Evolutionary conservation across 2,113 vertebrate genomes (phyloP), one percentile per base, ranked within the genome.

Genomic region (Platichthys flesus): DNA sequence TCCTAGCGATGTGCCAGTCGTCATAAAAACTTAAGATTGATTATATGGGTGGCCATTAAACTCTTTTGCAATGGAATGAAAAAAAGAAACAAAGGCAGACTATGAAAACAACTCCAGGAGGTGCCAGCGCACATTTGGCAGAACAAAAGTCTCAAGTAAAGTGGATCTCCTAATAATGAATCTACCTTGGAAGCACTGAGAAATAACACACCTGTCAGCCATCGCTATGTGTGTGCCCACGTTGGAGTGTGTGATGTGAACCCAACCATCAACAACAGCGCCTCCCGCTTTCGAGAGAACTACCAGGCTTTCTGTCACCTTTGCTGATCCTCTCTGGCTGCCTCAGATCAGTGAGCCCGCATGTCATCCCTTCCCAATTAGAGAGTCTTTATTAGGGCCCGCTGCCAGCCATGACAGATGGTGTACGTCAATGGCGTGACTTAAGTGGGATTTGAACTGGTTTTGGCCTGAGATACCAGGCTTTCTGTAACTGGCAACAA

Each of bases 321-420:
- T 80, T 79, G 67, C 78, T 88, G 87, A 90, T 88, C 78, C 88
- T 81, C 77, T 72, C 28, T 55, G 70, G 57, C 82, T 23, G 79
- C 76, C 62, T 88, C 81, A 85, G 87, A 91, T 88, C 90, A 85
- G 78, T 14, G 62, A 71, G 78, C 74, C 70, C 35, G 55, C 89
- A 89, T 91, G 90, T 93, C 90, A 93, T 91, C 88, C 85, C 91
- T 90, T 94, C 82, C 80, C 85, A 91, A 93, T 93, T 91, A 93
- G 67, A 84, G 68, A 56, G 83, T 70, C 85, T 86, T 93, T 91
- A 92, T 91, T 88, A 90, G 78, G 82, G 78, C 72, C 35, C 45
- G 47, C 75, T 79, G 76, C 66, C 42, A 65, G 82, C 78, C 83
- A 82, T 87, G 91, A 93, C 91, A 94, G 93, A 93, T 84, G 89